Conservation (phyloP, 2,113 vertebrate species). For the Poeciliopsis prolifica region DNA sequence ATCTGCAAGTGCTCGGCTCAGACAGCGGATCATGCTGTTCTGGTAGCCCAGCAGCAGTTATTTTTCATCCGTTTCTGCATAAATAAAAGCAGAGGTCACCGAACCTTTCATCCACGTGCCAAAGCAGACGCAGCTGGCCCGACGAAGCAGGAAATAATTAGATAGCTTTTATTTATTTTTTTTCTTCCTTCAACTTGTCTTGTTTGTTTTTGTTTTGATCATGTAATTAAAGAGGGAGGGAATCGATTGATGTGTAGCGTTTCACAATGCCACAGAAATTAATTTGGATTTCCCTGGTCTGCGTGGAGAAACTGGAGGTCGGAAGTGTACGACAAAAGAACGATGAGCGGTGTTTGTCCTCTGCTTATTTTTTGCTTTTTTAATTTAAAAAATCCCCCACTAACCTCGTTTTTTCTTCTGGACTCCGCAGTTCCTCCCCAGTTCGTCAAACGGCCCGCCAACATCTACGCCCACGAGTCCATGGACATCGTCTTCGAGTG, state of each 20-base stretch:
- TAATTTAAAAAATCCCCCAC: not conserved
- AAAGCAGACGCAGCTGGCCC: constrained; percentile 13
- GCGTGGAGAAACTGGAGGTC: not conserved
- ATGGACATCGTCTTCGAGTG: constrained; percentile 97
- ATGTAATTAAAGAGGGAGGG: constrained; percentile 12
- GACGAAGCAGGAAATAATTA: constrained; percentile 22
- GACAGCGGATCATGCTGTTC: not conserved
- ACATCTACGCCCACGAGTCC: constrained; percentile 93
- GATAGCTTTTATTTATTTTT: not conserved
- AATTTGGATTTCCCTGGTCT: not conserved
- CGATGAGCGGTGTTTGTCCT: not conserved
- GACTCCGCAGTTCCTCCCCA: constrained; percentile 84
- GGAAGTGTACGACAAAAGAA: not conserved
- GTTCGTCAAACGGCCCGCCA: constrained; percentile 86
- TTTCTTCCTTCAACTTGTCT: not conserved
- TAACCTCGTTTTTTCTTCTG: not conserved
- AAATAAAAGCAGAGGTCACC: not conserved
- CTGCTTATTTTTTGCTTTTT: not conserved
- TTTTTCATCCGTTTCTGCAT: constrained; percentile 10
- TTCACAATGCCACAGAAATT: constrained; percentile 1
- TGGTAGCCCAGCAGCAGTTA: constrained; percentile 4
- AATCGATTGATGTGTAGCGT: constrained; percentile 21
- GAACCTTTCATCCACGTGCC: not conserved
- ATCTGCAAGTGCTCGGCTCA: constrained; percentile 34
- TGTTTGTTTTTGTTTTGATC: constrained; percentile 23